A percentile compares a stretch with the other conserved stretches of the same genome.
Conservation (phyloP, 2,113 vertebrate species). For the Jacana jacana region DNA sequence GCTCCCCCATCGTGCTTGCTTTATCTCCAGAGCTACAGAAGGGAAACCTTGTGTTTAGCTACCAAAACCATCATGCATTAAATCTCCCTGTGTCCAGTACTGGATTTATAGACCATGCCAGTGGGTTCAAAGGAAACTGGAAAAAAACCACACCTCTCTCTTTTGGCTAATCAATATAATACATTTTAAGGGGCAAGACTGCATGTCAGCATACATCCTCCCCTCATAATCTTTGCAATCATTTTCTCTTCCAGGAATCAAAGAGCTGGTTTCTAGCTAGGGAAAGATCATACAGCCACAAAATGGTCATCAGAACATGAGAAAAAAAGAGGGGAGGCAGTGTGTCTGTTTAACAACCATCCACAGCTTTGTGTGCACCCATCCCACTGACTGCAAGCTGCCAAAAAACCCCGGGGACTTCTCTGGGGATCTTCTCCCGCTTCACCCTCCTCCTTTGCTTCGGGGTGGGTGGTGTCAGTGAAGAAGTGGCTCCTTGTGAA, state of each 20-base stretch:
- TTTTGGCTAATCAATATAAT: not conserved
- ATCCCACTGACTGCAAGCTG: not conserved
- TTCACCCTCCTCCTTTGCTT: not conserved
- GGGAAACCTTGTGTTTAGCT: not conserved
- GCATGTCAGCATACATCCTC: not conserved
- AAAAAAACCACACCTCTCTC: not conserved
- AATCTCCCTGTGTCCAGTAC: accelerated
- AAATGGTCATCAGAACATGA: not conserved
- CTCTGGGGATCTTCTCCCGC: not conserved
- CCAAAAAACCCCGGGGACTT: not conserved
- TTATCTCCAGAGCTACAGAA: not conserved
- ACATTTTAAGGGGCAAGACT: not conserved
- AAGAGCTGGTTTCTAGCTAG: not conserved
- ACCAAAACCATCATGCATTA: not conserved
- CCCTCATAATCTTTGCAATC: not conserved
- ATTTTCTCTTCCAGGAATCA: not conserved
- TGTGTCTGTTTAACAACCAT: no score
- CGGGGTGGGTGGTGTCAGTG: accelerated
- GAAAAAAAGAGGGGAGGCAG: accelerated
- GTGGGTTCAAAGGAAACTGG: not conserved
- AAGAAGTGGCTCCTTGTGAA: not conserved
- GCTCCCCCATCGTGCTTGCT: not conserved
- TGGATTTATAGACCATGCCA: not conserved
- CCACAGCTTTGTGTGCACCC: not conserved
- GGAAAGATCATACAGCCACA: not conserved